Evolutionary conservation across 23 tunicate species (phyloP).

Genomic region (Trididemnum miniatum): DNA sequence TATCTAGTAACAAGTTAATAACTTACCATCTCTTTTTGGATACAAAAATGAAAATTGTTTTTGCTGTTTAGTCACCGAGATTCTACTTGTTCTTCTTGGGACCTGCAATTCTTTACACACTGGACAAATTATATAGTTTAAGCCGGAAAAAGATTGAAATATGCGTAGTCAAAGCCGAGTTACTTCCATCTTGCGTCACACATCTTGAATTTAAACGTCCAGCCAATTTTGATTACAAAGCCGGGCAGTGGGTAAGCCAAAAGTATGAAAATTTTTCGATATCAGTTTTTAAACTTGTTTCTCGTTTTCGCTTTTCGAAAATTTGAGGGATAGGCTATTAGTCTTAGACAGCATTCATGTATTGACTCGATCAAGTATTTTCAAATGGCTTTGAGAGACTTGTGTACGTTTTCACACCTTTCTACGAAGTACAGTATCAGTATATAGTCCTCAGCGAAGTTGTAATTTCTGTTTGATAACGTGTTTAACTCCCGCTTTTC

Average conservation of each 20-base stretch:
- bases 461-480: too few relatives aligned
- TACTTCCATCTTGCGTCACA: constrained; percentile 76
- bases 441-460: too few relatives aligned
- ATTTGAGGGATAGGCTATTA: too few relatives aligned
- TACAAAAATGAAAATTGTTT: background rate
- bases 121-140: constrained; percentile 71
- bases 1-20: background rate
- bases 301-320: too few relatives aligned
- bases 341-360: too few relatives aligned
- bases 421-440: too few relatives aligned
- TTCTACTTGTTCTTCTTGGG: constrained; percentile 79
- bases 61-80: constrained; percentile 46
- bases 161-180: constrained; percentile 73
- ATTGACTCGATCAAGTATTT: too few relatives aligned
- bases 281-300: too few relatives aligned
- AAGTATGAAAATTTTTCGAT: background rate
- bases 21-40: background rate
- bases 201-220: constrained; percentile 85
- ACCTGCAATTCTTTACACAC: constrained; percentile 66
- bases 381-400: too few relatives aligned
- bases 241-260: constrained; percentile 89
- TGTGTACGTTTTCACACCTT: background rate
- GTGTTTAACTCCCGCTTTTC: too few relatives aligned
- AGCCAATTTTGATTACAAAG: constrained; percentile 79
- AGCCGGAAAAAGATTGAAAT: constrained; percentile 68